Evolutionary conservation across 2,888 invertebrate species (phyloP), one percentile per base, ranked within the genome.

Genomic region (Ophioninae sp.): DNA sequence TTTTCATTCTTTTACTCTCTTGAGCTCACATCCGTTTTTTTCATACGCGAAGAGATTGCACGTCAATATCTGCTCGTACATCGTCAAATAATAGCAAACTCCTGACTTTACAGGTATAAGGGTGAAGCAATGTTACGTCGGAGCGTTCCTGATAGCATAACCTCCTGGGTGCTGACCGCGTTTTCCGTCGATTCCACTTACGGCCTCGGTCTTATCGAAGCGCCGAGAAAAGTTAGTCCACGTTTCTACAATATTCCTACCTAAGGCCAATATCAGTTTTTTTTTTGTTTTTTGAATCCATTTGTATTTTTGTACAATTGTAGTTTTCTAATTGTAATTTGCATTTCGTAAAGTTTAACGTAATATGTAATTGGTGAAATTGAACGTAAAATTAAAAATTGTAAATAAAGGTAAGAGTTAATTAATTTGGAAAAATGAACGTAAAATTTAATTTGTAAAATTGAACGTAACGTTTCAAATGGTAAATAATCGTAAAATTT

Each of bases 101-200:
- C 0, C 30, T 44, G 0, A 10, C 23, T 21, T 20, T 21, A 61
- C 85, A 90, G 94, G 93, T 93, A 93, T 86, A 95, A 95, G 85
- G 95, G 95, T 56, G 94, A 94, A 88, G 94, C 94, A 2, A 94
- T 94, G 2, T 87, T 95, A 30, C 94, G 95, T 81, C 94, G 95
- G 85, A 95, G 94, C 68, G 95, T 97, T n/a, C 98, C 98, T 0
- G 96, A 96, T 89, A 95, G 96, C 0, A 96, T 98, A 88, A 97
- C 97, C 7, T 97, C 97, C 0, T 98, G 97, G 97, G 94, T 96
- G 0, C 93, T 97, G 17, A 96, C 96, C 50, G 98, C 97, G 6
- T 98, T 98, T 91, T 96, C 97, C 6, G 93, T 98, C 83, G 96
- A 97, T 92, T 95, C 95, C 0, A 93, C 95, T 0, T 94, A 95